Evolutionary conservation across 1,140 invertebrate genomes (phyloP).

Genomic region (Sogatella furcifera): DNA sequence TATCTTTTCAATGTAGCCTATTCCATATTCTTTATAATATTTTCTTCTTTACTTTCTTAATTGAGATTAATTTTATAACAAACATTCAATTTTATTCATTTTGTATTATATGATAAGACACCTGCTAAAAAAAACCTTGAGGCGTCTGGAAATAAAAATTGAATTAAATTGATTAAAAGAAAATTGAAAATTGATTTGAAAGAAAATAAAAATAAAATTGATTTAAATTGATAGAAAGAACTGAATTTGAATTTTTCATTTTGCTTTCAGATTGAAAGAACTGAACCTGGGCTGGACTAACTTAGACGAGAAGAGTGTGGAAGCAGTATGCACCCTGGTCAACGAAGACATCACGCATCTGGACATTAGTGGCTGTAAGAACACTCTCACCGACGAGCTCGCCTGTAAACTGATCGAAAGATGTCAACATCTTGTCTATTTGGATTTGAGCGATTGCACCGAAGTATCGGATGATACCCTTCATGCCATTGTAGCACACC

Average conservation of each 20-base stretch:
- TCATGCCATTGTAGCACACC: constrained; percentile 40
- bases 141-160: no score
- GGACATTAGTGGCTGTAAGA: constrained; percentile 63
- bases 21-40: no score
- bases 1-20: no score
- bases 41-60: no score
- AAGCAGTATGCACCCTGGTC: constrained; percentile 47
- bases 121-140: no score
- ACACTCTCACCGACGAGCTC: constrained; percentile 40
- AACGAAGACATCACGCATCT: constrained; percentile 53
- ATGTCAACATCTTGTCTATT: constrained; percentile 61
- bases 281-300: constrained; percentile 76
- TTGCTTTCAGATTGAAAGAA: constrained; percentile 46
- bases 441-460: constrained; percentile 81
- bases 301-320: constrained; percentile 45
- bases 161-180: no score
- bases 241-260: no score
- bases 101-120: no score
- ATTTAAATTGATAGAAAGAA: no score
- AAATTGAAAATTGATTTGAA: no score
- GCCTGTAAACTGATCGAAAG: constrained; percentile 47
- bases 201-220: neutral
- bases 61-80: no score
- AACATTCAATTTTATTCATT: no score
- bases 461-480: constrained; percentile 49